Base-by-base conservation (phyloP, 2,888 invertebrate genomes). In the Habrosyne pyritoides region DNA sequence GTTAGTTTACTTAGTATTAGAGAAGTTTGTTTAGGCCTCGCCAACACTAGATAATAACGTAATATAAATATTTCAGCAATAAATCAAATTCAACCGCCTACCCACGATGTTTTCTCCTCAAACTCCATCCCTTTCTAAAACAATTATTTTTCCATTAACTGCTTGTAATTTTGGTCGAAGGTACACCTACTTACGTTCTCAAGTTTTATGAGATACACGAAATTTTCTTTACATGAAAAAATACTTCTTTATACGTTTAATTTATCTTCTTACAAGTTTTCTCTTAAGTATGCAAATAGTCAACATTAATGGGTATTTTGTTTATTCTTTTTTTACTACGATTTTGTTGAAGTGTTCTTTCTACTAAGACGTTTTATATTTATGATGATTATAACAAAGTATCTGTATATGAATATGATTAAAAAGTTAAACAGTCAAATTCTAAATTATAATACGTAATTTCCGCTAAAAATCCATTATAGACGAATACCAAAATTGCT, bases 1-100 rank as follows among this genome's bases (percentile, higher is more conserved):
- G 78, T 84, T 71, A 79, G 87, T 89, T 88, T 86, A 76, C 83
- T 86, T 82, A 86, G 84, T 86, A 86, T 87, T 83, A 83, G 75
- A 77, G 71, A 75, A 75, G 88, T 87, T 89, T 87, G 83, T 75
- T 87, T 86, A 88, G 87, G 85, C 68, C 71, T 69, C 60, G 68
- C 75, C 78, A 70, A 82, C 86, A 86, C 83, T 83, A 79, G 81
- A 84, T 83, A 81, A 84, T 88, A 89, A 84, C 77, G 71, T 69
- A 83, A 84, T 81, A 86, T 82, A 86, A 87, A 87, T 87, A 87
- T 85, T 81, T 68, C 77, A 60, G 61, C 67, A 66, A 73, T 75
- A 83, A 86, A 84, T 83, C 78, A 77, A 81, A 75, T 76, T 74
- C 54, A 54, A 52, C 52, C 18, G 49, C 42, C 42, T 46, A 18